Conservation (phyloP, 2,888 invertebrate species). For the Ischnura elegans region DNA sequence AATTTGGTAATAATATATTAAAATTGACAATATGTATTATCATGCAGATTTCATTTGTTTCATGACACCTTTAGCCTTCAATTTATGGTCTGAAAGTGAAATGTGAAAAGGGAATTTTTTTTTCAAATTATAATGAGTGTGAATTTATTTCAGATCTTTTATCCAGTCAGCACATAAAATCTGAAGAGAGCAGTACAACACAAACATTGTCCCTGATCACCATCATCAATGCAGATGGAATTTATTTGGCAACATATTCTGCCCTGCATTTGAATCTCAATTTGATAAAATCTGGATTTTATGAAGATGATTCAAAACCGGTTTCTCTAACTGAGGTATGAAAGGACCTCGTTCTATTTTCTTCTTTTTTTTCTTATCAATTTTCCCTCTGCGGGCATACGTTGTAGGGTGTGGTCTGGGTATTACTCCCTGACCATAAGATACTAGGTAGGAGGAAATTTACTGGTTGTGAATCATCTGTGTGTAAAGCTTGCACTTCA, state of each 20-base stretch:
- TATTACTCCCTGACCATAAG: too few relatives aligned
- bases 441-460: too few relatives aligned
- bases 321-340: slow-evolving; percentile 80
- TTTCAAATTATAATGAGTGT: not conserved
- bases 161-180: slow-evolving; percentile 70
- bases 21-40: too few relatives aligned
- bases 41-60: too few relatives aligned
- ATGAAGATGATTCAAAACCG: slow-evolving; percentile 78
- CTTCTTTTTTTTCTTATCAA: not conserved
- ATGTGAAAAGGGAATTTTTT: too few relatives aligned
- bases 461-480: too few relatives aligned
- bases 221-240: slow-evolving; percentile 96
- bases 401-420: too few relatives aligned
- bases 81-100: too few relatives aligned
- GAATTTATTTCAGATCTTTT: slow-evolving; percentile 68
- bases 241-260: slow-evolving; percentile 94
- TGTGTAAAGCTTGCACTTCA: too few relatives aligned
- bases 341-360: not conserved
- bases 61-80: too few relatives aligned
- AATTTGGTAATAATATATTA: too few relatives aligned
- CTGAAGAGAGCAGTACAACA: slow-evolving; percentile 70
- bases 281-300: slow-evolving; percentile 88
- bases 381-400: not conserved
- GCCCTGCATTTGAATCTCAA: slow-evolving; percentile 90
- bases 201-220: slow-evolving; percentile 76